phyloP scores from a whole-genome alignment of 2,888 invertebrate genomes.

The Volucella inanis region DNA sequence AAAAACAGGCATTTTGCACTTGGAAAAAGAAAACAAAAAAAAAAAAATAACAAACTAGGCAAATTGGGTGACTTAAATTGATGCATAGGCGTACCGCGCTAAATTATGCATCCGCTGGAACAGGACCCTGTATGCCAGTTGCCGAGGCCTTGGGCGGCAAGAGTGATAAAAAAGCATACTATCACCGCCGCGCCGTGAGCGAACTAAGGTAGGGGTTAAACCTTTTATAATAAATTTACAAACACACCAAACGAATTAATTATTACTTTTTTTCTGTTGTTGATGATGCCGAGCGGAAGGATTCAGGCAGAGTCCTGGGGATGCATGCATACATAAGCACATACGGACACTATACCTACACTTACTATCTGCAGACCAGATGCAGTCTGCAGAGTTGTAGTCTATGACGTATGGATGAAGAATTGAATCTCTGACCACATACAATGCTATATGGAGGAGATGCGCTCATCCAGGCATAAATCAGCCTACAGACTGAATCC shows the following conservation, averaged over 20 bases:
- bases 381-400: background rate
- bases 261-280: conserved; percentile 16
- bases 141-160: background rate
- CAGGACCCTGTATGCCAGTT: background rate
- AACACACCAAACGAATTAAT: conserved; percentile 49
- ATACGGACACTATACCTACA: background rate
- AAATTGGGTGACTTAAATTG: conserved; percentile 42
- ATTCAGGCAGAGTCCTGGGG: conserved; percentile 14
- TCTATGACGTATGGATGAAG: background rate
- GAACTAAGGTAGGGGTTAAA: conserved; percentile 26
- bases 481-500: background rate
- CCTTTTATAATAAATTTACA: conserved; percentile 38
- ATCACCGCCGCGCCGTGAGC: background rate
- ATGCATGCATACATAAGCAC: conserved; percentile 20
- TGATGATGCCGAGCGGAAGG: conserved; percentile 24
- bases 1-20: background rate
- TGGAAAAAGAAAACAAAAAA: conserved; percentile 21
- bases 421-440: conserved; percentile 30
- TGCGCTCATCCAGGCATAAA: background rate
- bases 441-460: background rate
- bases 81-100: conserved; percentile 47
- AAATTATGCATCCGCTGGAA: conserved; percentile 47
- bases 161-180: conserved; percentile 30
- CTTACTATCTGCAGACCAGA: background rate
- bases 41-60: background rate